phyloP scores from a whole-genome alignment of 2,797 vertebrate genomes.

The Enteromius afrohamiltoni region DNA sequence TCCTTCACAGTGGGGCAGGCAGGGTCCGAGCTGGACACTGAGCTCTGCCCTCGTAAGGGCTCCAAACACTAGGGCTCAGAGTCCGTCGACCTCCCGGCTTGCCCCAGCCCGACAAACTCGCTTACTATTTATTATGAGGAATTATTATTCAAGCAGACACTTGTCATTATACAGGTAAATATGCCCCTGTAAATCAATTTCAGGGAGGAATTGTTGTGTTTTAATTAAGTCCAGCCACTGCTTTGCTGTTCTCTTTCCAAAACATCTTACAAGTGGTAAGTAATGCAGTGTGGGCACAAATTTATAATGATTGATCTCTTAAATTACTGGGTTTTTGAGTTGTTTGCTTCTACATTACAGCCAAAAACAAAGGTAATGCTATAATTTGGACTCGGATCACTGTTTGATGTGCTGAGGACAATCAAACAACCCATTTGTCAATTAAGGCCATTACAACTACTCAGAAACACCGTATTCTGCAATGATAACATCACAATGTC shows the following conservation, averaged over 20 bases:
- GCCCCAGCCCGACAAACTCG: no score
- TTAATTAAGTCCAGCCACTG: not conserved
- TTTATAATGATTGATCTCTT: not conserved
- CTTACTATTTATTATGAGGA: no score
- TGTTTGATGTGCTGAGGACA: not conserved
- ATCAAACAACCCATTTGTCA: slow-evolving; percentile 41
- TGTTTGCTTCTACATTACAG: slow-evolving; percentile 8
- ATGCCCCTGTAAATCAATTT: not conserved
- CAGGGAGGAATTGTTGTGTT: not conserved
- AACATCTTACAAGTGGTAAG: not conserved
- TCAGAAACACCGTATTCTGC: slow-evolving; percentile 9
- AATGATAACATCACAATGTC: slow-evolving; percentile 14
- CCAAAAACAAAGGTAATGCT: slow-evolving; percentile 13
- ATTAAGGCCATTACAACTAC: slow-evolving; percentile 25
- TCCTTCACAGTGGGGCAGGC: no score
- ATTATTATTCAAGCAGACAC: not conserved
- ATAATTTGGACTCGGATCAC: slow-evolving; percentile 30
- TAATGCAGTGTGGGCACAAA: not conserved
- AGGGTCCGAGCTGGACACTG: no score
- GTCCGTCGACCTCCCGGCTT: no score
- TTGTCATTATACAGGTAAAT: not conserved
- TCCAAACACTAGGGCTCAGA: no score
- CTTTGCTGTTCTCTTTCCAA: not conserved
- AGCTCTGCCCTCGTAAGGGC: no score
- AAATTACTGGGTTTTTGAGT: not conserved